Conservation (phyloP, 2,797 vertebrate genomes). For the Taenioides sp. region DNA sequence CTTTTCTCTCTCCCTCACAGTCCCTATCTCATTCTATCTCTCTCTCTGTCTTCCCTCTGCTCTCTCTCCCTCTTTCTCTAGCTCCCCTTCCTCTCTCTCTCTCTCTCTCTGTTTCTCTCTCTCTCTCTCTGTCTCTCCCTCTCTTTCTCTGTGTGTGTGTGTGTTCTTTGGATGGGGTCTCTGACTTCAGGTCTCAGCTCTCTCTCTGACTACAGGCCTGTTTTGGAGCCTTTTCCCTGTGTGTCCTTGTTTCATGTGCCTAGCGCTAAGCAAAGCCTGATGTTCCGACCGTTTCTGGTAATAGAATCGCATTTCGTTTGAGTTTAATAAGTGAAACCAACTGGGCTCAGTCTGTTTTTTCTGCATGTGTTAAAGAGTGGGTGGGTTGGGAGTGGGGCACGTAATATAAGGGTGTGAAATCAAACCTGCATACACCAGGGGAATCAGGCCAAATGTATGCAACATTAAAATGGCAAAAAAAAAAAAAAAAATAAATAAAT, state of each 20-base stretch:
- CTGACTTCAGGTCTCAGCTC: slow-evolving; percentile 26
- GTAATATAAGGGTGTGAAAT: slow-evolving; percentile 18
- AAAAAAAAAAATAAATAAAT: no score
- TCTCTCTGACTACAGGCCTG: slow-evolving; percentile 58
- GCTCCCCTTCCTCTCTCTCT: not conserved
- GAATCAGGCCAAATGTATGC: not conserved
- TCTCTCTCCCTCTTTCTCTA: no score
- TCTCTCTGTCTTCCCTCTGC: no score
- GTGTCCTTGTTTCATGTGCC: slow-evolving; percentile 53
- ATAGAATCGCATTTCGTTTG: slow-evolving; percentile 72
- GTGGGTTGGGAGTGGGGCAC: slow-evolving; percentile 30
- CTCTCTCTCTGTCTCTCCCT: no score
- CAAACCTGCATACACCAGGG: not conserved
- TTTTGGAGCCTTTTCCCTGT: slow-evolving; percentile 44
- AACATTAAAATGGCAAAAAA: no score
- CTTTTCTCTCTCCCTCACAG: no score
- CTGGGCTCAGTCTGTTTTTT: slow-evolving; percentile 41
- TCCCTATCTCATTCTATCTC: no score
- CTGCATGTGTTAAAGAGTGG: slow-evolving; percentile 22
- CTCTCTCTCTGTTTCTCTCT: no score
- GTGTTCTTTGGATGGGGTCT: no score
- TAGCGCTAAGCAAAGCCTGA: slow-evolving; percentile 69
- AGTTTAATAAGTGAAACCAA: slow-evolving; percentile 74
- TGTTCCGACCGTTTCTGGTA: slow-evolving; percentile 72
- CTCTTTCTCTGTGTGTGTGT: no score